phyloP scores from a whole-genome alignment of 2,797 vertebrate species.

The Microctenopoma lineatum region DNA sequence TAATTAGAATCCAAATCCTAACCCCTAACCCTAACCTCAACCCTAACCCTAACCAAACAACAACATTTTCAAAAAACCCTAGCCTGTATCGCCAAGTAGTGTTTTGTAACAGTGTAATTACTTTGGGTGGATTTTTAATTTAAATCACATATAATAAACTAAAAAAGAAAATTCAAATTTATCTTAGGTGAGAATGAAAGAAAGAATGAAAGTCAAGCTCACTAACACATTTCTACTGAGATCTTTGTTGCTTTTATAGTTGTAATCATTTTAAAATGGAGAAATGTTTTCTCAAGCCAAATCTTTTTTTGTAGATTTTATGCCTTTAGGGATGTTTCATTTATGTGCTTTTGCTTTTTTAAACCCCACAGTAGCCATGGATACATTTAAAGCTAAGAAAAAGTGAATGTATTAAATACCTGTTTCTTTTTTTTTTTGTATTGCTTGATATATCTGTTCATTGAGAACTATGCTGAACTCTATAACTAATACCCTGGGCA shows the following conservation, averaged over 20 bases:
- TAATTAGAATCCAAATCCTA: background rate
- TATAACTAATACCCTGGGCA: conserved; percentile 26
- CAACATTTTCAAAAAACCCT: background rate
- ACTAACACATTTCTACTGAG: conserved; percentile 64
- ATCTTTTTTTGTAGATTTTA: conserved; percentile 73
- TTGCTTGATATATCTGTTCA: conserved; percentile 33
- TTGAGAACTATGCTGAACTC: conserved; percentile 49
- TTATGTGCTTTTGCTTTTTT: conserved; percentile 45
- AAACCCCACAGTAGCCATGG: conserved; percentile 48
- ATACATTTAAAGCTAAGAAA: conserved; percentile 57
- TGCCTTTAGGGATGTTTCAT: conserved; percentile 59
- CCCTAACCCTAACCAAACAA: background rate
- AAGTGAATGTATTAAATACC: conserved; percentile 67
- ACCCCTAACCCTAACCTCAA: too few species aligned
- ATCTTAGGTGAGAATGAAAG: conserved; percentile 40
- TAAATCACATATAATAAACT: conserved; percentile 15
- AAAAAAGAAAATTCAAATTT: conserved; percentile 16
- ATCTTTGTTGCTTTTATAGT: conserved; percentile 57
- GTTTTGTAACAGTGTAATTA: conserved; percentile 6
- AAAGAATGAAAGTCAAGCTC: conserved; percentile 36
- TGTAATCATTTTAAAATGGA: conserved; percentile 55
- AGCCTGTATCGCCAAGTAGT: background rate
- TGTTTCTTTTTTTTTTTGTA: conserved; percentile 33
- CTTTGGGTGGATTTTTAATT: conserved; percentile 50
- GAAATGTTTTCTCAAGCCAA: conserved; percentile 77